phyloP scores from a whole-genome alignment of 2,797 vertebrate species.

The Thripadectes ignobilis region DNA sequence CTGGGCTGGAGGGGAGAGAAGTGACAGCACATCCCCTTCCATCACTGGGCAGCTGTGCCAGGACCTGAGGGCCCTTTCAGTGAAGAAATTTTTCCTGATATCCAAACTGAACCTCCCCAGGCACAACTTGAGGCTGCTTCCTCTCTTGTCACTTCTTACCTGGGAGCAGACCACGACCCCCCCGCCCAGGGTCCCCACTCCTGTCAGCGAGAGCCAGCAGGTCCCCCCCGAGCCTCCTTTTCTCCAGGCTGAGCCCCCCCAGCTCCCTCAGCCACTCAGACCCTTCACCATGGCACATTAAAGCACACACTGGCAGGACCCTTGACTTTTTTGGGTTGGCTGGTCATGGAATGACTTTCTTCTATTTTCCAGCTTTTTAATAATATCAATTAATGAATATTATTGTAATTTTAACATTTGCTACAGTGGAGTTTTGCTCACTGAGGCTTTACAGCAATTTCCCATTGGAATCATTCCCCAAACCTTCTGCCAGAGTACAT shows the following conservation, averaged over 20 bases:
- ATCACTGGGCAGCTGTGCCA: not conserved
- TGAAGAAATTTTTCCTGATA: too few species aligned
- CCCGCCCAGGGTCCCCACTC: not conserved
- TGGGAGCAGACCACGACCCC: too few species aligned
- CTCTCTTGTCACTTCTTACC: too few species aligned
- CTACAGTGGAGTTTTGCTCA: not conserved
- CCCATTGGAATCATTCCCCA: too few species aligned
- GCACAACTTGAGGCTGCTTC: too few species aligned
- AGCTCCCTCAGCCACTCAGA: rapidly evolving
- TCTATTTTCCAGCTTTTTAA: not conserved
- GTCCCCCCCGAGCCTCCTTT: not conserved
- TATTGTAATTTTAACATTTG: not conserved
- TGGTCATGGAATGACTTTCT: not conserved
- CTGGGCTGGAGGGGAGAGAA: not conserved
- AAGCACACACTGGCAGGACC: not conserved
- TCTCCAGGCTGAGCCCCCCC: not conserved
- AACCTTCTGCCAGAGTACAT: too few species aligned
- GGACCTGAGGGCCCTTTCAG: too few species aligned
- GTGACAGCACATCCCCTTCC: not conserved
- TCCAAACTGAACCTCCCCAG: too few species aligned
- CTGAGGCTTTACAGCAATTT: too few species aligned
- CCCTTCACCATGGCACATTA: not conserved
- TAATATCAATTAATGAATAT: not conserved
- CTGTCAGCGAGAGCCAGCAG: not conserved
- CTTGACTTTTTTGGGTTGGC: not conserved